These are phyloP conservation scores for Myiopsitta monachus DNA, from an alignment of 2,113 vertebrate species.

Conservation along the genomic window DNA sequence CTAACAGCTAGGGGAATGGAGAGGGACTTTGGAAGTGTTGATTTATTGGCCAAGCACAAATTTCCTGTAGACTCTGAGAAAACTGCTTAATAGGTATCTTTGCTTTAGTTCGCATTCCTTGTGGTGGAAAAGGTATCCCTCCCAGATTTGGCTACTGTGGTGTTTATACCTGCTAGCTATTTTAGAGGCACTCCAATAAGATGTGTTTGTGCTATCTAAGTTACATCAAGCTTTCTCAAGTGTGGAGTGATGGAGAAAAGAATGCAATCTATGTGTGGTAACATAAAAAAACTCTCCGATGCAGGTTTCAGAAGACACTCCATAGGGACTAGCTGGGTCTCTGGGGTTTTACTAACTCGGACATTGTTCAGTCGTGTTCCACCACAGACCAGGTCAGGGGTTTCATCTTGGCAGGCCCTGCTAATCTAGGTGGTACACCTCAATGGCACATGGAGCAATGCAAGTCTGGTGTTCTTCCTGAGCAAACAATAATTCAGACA, in stretches of 20 bases:
- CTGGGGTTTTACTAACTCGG: background rate
- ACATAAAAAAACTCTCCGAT: background rate
- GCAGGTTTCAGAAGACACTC: background rate
- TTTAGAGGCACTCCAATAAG: background rate
- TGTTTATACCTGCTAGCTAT: background rate
- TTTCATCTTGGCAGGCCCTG: background rate
- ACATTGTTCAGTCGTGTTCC: background rate
- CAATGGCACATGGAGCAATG: accelerated
- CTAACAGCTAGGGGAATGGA: background rate
- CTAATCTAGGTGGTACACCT: background rate
- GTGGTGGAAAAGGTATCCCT: background rate
- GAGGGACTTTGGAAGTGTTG: background rate
- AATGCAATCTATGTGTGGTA: background rate
- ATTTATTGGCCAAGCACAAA: background rate
- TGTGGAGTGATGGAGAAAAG: accelerated
- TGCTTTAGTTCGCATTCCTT: background rate
- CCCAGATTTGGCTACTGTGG: background rate
- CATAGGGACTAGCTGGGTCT: background rate
- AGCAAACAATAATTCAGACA: background rate
- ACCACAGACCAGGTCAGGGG: background rate
- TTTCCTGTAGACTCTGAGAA: background rate
- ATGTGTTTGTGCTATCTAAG: background rate
- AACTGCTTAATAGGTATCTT: background rate
- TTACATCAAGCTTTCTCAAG: background rate
- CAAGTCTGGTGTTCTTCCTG: background rate